Evolutionary conservation across 2,113 vertebrate genomes (phyloP), one percentile per base, ranked within the genome.

Genomic region (Platichthys stellatus): DNA sequence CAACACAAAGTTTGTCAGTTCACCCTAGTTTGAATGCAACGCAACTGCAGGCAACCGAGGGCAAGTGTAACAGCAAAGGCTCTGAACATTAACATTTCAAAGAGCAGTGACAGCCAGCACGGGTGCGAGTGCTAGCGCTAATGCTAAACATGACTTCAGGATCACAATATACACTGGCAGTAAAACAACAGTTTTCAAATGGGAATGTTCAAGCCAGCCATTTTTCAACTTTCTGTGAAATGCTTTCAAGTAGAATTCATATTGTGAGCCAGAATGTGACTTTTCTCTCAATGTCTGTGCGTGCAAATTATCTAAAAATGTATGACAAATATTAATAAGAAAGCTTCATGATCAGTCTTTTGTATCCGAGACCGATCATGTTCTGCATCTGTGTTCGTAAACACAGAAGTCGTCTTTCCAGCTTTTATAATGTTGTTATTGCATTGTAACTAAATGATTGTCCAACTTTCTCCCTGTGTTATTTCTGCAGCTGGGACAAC

Each of bases 401-500:
- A 17, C 45, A 47, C 45, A 0, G 15, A 2, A 15, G 10, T 40
- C 4, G 2, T 47, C 13, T 47, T 17, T 3, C 58, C 20, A 10
- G 38, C 38, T 51, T 20, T 51, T 20, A 51, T 21, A 56, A 8
- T 56, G 21, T 13, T 63, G 4, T 28, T 21, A 8, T 56, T 43
- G 11, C 3, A 24, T 21, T 14, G 0, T 17, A 51, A 69, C 28
- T 47, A 2, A 24, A 11, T 40, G 15, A 5, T 64, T 43, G 67
- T 7, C 26, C n/a, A 54, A 35, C 70, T 72, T 76, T 21, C 49
- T 86, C 17, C 78, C 9, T 87, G 35, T 88, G 47, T 69, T 31
- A 1, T 60, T 18, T 73, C 77, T 69, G n/a, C 95, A 98, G 97
- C 97, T 81, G 97, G 97, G 92, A 98, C 97, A 78, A 97, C 97